Percentiles rank a stretch among this genome's conserved stretches.
Evolutionary conservation across 2,797 vertebrate species (phyloP).

Genomic region (Stomatorhinus walkeri): DNA sequence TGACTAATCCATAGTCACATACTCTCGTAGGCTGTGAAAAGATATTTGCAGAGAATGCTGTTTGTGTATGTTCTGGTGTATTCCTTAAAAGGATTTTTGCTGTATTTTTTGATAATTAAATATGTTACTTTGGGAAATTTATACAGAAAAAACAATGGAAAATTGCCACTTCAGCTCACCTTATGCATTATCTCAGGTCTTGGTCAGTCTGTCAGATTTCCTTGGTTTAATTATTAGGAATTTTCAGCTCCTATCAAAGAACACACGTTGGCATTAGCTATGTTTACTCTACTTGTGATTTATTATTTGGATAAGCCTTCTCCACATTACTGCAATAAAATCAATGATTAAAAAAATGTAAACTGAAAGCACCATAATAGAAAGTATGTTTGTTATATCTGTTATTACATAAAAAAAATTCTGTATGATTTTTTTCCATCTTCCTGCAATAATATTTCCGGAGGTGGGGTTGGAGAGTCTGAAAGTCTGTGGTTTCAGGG

Average conservation of each 20-base stretch:
- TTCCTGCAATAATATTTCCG: not conserved
- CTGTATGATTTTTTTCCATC: not conserved
- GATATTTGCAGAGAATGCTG: not conserved
- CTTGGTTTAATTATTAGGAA: not conserved
- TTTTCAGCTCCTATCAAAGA: not conserved
- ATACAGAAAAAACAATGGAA: not conserved
- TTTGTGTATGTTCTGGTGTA: not conserved
- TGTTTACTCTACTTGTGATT: not conserved
- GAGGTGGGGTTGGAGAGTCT: not conserved
- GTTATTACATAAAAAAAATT: not conserved
- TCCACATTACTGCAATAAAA: not conserved
- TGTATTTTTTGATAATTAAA: not conserved
- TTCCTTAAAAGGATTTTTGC: not conserved
- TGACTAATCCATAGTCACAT: not conserved
- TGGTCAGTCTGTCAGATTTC: not conserved
- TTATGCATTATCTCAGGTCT: not conserved
- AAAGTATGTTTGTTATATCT: not conserved
- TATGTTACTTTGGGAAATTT: not conserved
- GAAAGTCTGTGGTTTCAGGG: not conserved
- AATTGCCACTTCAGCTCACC: not conserved
- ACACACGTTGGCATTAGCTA: not conserved
- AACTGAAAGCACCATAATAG: not conserved
- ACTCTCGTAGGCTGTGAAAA: not conserved
- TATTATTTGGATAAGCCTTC: not conserved
- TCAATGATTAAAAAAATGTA: not conserved